Base-by-base conservation (phyloP, 2,888 invertebrate genomes). In the Lithophane socia region DNA sequence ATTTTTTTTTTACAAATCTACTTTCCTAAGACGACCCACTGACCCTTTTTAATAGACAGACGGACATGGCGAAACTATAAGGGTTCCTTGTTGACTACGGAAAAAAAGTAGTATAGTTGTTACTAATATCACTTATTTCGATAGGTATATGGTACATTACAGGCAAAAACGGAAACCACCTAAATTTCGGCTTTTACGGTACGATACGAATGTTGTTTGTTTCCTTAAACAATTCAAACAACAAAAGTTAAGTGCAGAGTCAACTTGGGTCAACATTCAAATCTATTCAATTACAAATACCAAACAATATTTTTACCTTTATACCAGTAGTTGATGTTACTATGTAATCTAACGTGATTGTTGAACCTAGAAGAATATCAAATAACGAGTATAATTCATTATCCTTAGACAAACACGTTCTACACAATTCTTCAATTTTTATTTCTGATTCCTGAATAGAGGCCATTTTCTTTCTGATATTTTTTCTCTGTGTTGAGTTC, bases 361-460 rank as follows among this genome's bases (percentile, higher is more conserved):
- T 80, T 44, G 90, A 80, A 49, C 92, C 94, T 60, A 90, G 80
- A 78, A 82, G 88, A 58, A 91, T 87, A 80, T 94, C 94, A 84
- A 95, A 96, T 18, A 96, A 88, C 0, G 95, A 94, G 86, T 91
- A 88, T 77, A 95, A 88, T 73, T 93, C 92, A 75, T 90, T 92
- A 79, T 95, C 95, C 89, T 94, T 94, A 4, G 93, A 90, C 83
- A 96, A 90, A 89, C 96, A 96, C n/a, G 96, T 96, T 76, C 96
- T 91, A 86, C 96, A 96, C 69, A 96, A 79, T 77, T 93, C 89
- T 89, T 94, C 94, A 82, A 92, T 89, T 90, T 94, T 94, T 75
- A 94, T 91, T 87, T 91, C 90, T 24, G 86, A 82, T 74, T 83
- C 87, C 73, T 88, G 87, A 58, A 75, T 71, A 52, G 92, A 88